Evolutionary conservation across 2,113 vertebrate species (phyloP).

Genomic region (Marmota flaviventris): DNA sequence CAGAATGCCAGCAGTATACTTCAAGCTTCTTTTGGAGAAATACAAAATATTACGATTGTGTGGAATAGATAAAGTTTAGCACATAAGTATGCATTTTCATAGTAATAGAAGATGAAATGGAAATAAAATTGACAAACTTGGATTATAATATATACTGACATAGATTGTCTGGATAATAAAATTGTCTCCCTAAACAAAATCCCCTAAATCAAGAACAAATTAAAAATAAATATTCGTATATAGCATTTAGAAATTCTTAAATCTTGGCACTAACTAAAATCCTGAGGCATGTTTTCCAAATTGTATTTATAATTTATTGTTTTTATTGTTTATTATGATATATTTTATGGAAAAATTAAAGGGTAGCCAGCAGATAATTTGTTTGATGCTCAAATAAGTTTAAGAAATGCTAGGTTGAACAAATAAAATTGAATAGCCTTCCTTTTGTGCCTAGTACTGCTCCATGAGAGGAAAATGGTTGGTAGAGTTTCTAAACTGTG

Average conservation of each 20-base stretch:
- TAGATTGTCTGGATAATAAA: constrained; percentile 10
- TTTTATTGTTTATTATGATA: constrained; percentile 47
- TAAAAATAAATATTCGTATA: constrained; percentile 44
- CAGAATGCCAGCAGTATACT: constrained; percentile 34
- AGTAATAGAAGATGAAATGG: neutral
- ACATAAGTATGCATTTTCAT: constrained; percentile 36
- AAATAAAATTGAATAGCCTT: constrained; percentile 13
- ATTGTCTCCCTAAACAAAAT: neutral
- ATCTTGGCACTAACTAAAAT: neutral
- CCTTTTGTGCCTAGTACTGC: neutral
- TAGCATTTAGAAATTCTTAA: constrained; percentile 51
- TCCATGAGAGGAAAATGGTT: neutral
- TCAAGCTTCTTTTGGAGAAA: constrained; percentile 54
- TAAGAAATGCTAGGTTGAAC: neutral
- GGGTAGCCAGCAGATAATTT: neutral
- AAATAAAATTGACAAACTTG: constrained; percentile 23
- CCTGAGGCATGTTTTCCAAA: neutral
- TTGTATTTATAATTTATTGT: neutral
- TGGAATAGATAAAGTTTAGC: constrained; percentile 37
- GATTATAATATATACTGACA: neutral
- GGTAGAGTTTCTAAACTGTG: constrained; percentile 34
- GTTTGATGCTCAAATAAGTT: constrained; percentile 14
- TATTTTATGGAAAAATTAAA: constrained; percentile 9
- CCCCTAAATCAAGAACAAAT: constrained; percentile 52
- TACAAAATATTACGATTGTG: constrained; percentile 19